Base-by-base conservation (phyloP, 1,140 invertebrate species). In the Drosophila insularis region DNA sequence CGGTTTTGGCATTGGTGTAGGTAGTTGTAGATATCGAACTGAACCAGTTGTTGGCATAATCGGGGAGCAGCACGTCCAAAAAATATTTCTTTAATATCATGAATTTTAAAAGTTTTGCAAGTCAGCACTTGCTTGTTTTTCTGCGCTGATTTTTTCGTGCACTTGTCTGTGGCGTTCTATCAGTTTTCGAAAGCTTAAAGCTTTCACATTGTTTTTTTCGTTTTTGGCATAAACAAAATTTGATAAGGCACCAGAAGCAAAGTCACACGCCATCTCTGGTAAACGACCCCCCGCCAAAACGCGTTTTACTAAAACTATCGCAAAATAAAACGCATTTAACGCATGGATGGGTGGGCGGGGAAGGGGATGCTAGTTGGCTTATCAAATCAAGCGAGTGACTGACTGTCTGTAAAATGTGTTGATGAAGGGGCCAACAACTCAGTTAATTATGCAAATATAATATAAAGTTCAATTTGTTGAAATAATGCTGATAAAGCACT, bases 61-160 rank as follows among this genome's bases (percentile, higher is more conserved):
- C n/a, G 27, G 14, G 35, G 27, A 35, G 10, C 32, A 11, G 2
- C 32, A 11, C 17, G 43, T 32, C 31, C 31, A 35, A 58, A 58
- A 58, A 58, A 58, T 11, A 21, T 17, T 46, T 14, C 14, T 46
- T 8, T 46, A 46, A 17, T 19, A 46, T 58, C 31, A 35, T 58
- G 31, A 14, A 14, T 58, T 8, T 35, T 32, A 19, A 35, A 35
- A 13, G 19, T 37, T 58, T 58, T 58, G 31, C 55, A 11, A 58
- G 55, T 59, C 50, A 39, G 64, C 40, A 54, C 56, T 61, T 68
- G 63, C 56, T 61, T 68, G 63, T 74, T 74, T 74, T 68, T 68
- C 31, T 62, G 32, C 31, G n/a, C 2, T 35, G 50, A 56, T 32
- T 32, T 55, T 27, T 27, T 37, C 62, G 40, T 58, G 71, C 71